Percentiles rank a stretch among this genome's conserved stretches.
Evolutionary conservation across 2,888 invertebrate species (phyloP).

Genomic region (Ischnura elegans): DNA sequence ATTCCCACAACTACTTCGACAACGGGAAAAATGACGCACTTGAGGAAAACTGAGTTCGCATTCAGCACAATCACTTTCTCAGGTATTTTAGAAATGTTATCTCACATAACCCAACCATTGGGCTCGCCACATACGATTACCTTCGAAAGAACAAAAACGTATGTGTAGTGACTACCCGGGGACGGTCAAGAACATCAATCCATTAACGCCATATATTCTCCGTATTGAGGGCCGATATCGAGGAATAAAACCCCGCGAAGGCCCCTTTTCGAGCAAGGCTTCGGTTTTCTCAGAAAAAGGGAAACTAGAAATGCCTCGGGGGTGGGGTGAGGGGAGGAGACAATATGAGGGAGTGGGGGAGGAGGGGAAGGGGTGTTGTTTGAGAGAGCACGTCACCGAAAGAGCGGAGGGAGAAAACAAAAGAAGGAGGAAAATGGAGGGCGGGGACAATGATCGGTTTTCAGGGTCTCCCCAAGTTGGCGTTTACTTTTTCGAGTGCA

Average conservation of each 20-base stretch:
- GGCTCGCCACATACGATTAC: too few species aligned
- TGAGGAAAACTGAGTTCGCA: too few species aligned
- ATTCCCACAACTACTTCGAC: too few species aligned
- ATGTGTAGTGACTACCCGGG: too few species aligned
- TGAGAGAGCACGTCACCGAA: not conserved
- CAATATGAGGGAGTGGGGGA: not conserved
- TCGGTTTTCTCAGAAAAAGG: not conserved
- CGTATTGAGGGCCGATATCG: not conserved
- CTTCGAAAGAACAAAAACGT: too few species aligned
- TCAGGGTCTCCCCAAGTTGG: not conserved
- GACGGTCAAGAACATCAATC: not conserved
- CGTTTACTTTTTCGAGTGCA: not conserved
- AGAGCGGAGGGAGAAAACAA: not conserved
- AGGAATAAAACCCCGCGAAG: not conserved
- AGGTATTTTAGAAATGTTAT: too few species aligned
- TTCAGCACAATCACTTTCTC: too few species aligned
- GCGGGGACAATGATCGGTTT: not conserved
- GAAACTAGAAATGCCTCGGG: not conserved
- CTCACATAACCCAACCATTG: too few species aligned
- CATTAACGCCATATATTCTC: not conserved
- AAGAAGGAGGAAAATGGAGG: not conserved
- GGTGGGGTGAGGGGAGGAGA: not conserved
- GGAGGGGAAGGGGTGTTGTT: not conserved
- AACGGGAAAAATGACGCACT: too few species aligned
- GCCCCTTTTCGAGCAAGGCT: not conserved